Conservation (phyloP, 2,797 vertebrate species). For the Phoxinus dragarum region DNA sequence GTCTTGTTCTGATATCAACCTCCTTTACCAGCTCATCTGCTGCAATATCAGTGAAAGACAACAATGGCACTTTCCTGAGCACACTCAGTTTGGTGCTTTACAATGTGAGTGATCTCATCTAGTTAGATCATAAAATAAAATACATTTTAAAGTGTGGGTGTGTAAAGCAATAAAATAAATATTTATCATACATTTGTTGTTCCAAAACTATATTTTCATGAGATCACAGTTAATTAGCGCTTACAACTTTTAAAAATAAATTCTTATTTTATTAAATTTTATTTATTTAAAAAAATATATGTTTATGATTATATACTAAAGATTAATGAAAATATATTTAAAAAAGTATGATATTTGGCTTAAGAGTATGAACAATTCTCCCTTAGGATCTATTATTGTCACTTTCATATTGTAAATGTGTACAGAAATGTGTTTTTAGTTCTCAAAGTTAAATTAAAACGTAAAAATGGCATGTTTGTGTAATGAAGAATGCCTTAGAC, state of each 20-base stretch:
- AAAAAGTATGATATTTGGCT: not conserved
- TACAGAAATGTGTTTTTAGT: not conserved
- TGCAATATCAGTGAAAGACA: constrained; percentile 94
- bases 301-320: not conserved
- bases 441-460: not conserved
- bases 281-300: not conserved
- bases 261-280: not conserved
- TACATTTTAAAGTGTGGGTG: not conserved
- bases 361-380: not conserved
- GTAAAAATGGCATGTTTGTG: not conserved
- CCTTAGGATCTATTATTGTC: not conserved
- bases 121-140: not conserved
- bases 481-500: not conserved
- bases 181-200: not conserved
- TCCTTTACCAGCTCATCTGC: constrained; percentile 88
- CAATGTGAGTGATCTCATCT: constrained; percentile 86
- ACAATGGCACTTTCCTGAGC: constrained; percentile 97
- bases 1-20: constrained; percentile 3
- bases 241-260: not conserved
- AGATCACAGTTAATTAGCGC: not conserved
- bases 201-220: not conserved
- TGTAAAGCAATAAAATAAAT: not conserved
- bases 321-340: not conserved
- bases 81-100: constrained; percentile 95
- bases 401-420: not conserved